Conservation (phyloP, 37 sponge, comb jelly and placozoan species). For the Halichondria panicea region DNA sequence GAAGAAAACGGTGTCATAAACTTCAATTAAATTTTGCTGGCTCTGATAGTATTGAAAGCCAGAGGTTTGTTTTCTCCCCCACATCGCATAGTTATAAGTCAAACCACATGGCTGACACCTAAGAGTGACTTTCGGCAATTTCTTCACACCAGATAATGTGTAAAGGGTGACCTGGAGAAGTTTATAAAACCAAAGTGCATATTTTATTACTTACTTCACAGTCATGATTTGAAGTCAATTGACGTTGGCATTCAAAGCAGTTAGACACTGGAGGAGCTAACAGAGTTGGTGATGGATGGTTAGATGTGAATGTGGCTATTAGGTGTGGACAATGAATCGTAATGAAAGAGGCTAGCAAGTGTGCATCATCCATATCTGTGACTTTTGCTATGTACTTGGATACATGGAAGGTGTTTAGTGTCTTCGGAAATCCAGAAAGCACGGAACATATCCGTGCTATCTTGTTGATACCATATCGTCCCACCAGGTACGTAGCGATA, state of each 20-base stretch:
- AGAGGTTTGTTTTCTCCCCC: not conserved
- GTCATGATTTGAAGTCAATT: not conserved
- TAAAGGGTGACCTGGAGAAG: not conserved
- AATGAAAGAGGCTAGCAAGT: not conserved
- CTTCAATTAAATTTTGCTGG: not conserved
- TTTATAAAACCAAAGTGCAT: no score
- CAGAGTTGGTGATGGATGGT: not conserved
- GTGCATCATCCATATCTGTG: not conserved
- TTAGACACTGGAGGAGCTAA: not conserved
- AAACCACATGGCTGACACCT: conserved; percentile 3
- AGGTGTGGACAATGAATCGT: not conserved
- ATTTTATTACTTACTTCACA: not conserved
- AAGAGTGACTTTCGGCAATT: not conserved
- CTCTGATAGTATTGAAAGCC: not conserved
- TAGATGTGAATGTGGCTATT: not conserved
- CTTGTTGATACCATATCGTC: not conserved
- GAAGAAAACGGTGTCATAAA: conserved; percentile 6
- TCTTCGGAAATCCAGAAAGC: not conserved
- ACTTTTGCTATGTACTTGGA: not conserved
- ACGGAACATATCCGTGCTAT: not conserved
- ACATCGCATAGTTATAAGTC: conserved; percentile 4
- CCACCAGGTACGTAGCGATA: not conserved
- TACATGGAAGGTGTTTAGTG: not conserved
- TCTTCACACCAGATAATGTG: not conserved
- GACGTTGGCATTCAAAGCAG: not conserved